A percentile compares a stretch with the other conserved stretches of the same genome.
Evolutionary conservation across 1,140 invertebrate genomes (phyloP).

Genomic region (Zaprionus ghesquierei): DNA sequence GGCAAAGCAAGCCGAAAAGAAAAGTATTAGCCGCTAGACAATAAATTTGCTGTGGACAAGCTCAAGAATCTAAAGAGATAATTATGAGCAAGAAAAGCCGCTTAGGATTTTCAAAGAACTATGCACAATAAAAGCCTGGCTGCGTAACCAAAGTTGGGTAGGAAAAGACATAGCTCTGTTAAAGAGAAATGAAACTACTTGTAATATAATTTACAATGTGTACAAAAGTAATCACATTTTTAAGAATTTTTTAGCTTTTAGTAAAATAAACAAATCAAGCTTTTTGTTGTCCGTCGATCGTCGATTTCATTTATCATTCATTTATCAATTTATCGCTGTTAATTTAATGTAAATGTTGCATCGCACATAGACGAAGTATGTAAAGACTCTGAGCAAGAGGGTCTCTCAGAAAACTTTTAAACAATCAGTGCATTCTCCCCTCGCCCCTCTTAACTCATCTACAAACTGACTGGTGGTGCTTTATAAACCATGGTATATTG

Average conservation of each 20-base stretch:
- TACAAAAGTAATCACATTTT: not conserved
- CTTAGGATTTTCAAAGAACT: constrained; percentile 20
- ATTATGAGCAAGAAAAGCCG: constrained; percentile 21
- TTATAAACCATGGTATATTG: too few species aligned
- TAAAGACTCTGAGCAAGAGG: too few species aligned
- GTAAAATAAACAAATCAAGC: not conserved
- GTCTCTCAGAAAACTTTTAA: too few species aligned
- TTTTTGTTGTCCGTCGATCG: too few species aligned
- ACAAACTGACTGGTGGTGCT: too few species aligned
- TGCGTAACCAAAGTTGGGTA: not conserved
- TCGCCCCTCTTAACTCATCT: too few species aligned
- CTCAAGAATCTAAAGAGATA: constrained; percentile 1
- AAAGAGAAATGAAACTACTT: not conserved
- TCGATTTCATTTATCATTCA: too few species aligned
- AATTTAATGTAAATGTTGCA: too few species aligned
- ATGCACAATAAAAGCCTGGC: not conserved
- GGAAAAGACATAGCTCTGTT: not conserved
- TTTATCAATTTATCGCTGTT: too few species aligned
- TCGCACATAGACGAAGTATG: too few species aligned
- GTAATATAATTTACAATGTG: not conserved
- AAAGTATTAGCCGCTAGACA: not conserved
- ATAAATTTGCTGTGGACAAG: not conserved
- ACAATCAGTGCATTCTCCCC: too few species aligned
- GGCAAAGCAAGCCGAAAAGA: not conserved
- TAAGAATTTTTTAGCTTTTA: not conserved